Evolutionary conservation across 1,140 invertebrate species (phyloP).

Genomic region (Aphis craccivora): DNA sequence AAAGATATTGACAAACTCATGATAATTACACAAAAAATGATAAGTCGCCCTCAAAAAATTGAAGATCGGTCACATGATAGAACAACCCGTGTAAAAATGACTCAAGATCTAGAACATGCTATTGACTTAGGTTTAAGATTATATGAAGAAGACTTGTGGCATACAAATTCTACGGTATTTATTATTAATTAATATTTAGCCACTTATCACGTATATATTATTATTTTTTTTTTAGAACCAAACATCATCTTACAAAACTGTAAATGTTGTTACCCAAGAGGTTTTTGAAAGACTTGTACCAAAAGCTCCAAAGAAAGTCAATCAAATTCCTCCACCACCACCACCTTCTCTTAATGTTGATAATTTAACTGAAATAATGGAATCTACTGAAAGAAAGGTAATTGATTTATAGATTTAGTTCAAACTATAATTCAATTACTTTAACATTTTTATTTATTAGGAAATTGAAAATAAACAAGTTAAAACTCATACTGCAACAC

Average conservation of each 20-base stretch:
- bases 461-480: conserved; percentile 78
- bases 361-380: conserved; percentile 56
- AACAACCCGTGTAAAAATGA: conserved; percentile 86
- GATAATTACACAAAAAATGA: conserved; percentile 87
- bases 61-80: conserved; percentile 85
- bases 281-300: conserved; percentile 84
- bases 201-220: neutral
- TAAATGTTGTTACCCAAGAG: conserved; percentile 89
- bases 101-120: conserved; percentile 88
- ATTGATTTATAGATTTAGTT: conserved; percentile 14
- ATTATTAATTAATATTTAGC: neutral
- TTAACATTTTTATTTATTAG: conserved; percentile 60
- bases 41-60: conserved; percentile 66
- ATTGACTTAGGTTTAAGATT: conserved; percentile 95
- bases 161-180: conserved; percentile 61
- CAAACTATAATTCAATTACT: neutral
- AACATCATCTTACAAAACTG: conserved; percentile 78
- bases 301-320: conserved; percentile 69
- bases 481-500: conserved; percentile 3
- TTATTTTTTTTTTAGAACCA: conserved; percentile 59
- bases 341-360: conserved; percentile 64
- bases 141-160: conserved; percentile 84
- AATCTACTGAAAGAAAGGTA: conserved; percentile 47
- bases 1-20: conserved; percentile 92
- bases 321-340: conserved; percentile 81